Evolutionary conservation across 2,113 vertebrate genomes (phyloP).

Genomic region (Pongo abelii): DNA sequence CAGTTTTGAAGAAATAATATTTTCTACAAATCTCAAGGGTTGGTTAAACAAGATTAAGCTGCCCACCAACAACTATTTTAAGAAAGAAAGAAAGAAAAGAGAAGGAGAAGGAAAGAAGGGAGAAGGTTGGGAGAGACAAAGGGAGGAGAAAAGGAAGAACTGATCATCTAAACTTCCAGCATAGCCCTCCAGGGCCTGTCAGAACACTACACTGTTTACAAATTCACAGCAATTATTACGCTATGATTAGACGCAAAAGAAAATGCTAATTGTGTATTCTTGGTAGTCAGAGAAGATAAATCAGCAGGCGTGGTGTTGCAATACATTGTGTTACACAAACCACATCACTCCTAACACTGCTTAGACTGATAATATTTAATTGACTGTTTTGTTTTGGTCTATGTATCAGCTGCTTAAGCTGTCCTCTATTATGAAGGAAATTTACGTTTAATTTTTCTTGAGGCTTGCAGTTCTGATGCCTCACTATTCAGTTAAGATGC

Average conservation of each 20-base stretch:
- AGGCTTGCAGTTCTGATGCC: background rate
- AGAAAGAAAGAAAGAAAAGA: background rate
- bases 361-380: background rate
- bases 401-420: background rate
- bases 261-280: background rate
- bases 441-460: background rate
- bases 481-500: background rate
- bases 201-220: background rate
- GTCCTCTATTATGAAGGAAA: background rate
- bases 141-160: background rate
- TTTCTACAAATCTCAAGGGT: conserved; percentile 23
- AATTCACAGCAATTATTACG: background rate
- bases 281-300: background rate
- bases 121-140: too few species aligned
- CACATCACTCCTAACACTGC: conserved; percentile 22
- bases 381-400: conserved; percentile 1
- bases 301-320: background rate
- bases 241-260: background rate
- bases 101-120: too few species aligned
- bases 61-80: background rate
- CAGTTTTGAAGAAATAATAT: background rate
- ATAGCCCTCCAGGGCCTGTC: background rate
- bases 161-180: background rate
- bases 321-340: background rate
- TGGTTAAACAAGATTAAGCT: background rate